A percentile compares a stretch with the other conserved stretches of the same genome.
Conservation (phyloP, 1,140 invertebrate genomes). For the Penaeus vannamei region DNA sequence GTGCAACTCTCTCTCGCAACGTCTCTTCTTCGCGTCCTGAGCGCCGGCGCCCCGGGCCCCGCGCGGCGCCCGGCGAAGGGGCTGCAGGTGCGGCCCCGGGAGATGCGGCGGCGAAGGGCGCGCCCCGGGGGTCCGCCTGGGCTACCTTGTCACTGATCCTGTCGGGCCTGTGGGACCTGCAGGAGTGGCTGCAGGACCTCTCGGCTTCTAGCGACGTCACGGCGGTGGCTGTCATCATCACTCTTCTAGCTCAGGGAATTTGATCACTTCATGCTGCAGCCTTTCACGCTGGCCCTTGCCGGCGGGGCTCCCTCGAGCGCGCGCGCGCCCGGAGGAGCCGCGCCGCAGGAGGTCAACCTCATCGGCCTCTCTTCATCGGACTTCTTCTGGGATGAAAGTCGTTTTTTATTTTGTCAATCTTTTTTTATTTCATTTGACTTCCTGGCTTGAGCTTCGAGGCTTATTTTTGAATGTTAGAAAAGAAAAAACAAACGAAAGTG, state of each 20-base stretch:
- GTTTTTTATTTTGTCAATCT: not conserved
- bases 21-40: no score
- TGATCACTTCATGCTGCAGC: conserved; percentile 43
- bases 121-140: not conserved
- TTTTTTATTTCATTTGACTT: no score
- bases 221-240: conserved; percentile 50
- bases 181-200: no score
- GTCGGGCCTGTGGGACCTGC: conserved; percentile 13
- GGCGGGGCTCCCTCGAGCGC: not conserved
- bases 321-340: no score
- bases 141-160: not conserved
- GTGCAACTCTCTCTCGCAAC: no score
- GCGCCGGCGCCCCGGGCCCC: no score
- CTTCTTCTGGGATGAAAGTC: conserved; percentile 21
- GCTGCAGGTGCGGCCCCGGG: no score
- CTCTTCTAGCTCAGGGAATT: conserved; percentile 57
- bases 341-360: not conserved
- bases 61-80: no score
- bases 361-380: not conserved
- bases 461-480: no score
- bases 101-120: no score
- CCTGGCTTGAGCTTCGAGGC: no score
- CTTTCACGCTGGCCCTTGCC: conserved; percentile 34
- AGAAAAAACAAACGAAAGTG: no score
- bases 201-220: conserved; percentile 38